These are phyloP conservation scores for Chymomyza procnemis DNA, from an alignment of 2,888 invertebrate genomes.

Conservation along the genomic window DNA sequence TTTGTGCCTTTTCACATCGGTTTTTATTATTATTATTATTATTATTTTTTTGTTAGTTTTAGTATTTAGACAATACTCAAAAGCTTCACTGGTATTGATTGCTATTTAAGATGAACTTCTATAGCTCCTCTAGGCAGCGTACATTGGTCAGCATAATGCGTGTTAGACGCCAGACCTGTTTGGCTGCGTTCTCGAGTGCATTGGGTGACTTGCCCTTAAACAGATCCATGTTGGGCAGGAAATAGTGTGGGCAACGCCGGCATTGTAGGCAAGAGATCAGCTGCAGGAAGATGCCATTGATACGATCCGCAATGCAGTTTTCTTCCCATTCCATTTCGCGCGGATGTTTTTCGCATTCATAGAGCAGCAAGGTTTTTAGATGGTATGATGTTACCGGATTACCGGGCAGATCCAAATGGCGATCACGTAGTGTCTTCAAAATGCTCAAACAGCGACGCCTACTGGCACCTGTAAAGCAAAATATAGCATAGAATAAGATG, in stretches of 20 bases:
- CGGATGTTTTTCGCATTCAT: constrained; percentile 98
- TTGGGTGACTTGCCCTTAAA: constrained; percentile 95
- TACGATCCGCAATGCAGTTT: constrained; percentile 91
- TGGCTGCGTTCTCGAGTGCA: constrained; percentile 94
- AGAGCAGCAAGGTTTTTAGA: constrained; percentile 92
- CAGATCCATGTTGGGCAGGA: constrained; percentile 94
- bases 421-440: constrained; percentile 92
- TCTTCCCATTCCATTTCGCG: constrained; percentile 97
- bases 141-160: constrained; percentile 95
- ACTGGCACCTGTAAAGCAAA: constrained; percentile 82
- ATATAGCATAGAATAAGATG: not conserved
- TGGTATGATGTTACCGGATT: constrained; percentile 95
- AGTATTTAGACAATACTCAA: not conserved
- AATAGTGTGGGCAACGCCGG: constrained; percentile 96
- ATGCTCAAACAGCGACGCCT: constrained; percentile 92
- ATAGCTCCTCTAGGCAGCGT: constrained; percentile 93
- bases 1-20: not conserved
- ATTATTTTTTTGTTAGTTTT: not conserved
- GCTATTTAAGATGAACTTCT: constrained; percentile 56
- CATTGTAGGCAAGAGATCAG: constrained; percentile 97
- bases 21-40: not conserved
- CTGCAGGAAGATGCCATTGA: constrained; percentile 96
- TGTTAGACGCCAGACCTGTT: constrained; percentile 95
- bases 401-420: constrained; percentile 92
- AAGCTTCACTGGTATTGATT: constrained; percentile 4